These are phyloP conservation scores for Quadriops clusia DNA, from an alignment of 2,888 invertebrate species.

Conservation along the genomic window DNA sequence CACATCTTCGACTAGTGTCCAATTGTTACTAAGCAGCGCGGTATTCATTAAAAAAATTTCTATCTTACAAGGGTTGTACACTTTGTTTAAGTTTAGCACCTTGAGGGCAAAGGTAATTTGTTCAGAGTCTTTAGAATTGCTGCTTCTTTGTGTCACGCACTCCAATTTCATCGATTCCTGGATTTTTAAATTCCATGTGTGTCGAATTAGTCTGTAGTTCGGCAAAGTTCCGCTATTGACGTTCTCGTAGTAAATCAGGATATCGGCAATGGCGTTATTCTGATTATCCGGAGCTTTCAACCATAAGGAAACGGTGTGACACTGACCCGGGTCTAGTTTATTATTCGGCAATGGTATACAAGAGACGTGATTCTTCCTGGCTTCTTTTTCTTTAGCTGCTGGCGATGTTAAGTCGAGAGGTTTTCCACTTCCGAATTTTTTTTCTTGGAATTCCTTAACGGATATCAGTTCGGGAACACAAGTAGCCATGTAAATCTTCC, in stretches of 20 bases:
- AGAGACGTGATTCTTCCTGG: conserved; percentile 36
- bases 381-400: conserved; percentile 28
- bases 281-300: conserved; percentile 55
- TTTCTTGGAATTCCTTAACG: conserved; percentile 25
- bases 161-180: conserved; percentile 48
- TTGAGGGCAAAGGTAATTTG: conserved; percentile 56
- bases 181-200: conserved; percentile 51
- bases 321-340: conserved; percentile 41
- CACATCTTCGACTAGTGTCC: conserved; percentile 40
- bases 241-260: conserved; percentile 64
- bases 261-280: conserved; percentile 50
- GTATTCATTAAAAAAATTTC: conserved; percentile 47
- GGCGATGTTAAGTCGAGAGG: conserved; percentile 24
- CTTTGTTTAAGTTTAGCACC: conserved; percentile 56
- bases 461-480: conserved; percentile 52
- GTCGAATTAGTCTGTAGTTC: conserved; percentile 46
- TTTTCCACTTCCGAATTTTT: conserved; percentile 13
- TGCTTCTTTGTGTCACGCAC: conserved; percentile 38
- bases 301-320: conserved; percentile 48
- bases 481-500: conserved; percentile 52
- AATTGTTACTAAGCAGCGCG: conserved; percentile 48
- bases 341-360: conserved; percentile 35
- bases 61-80: conserved; percentile 46
- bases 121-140: conserved; percentile 35
- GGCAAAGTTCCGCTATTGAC: conserved; percentile 27